Evolutionary conservation across 2,888 invertebrate species (phyloP), one percentile per base, ranked within the genome.

Genomic region (Empis stercorea): DNA sequence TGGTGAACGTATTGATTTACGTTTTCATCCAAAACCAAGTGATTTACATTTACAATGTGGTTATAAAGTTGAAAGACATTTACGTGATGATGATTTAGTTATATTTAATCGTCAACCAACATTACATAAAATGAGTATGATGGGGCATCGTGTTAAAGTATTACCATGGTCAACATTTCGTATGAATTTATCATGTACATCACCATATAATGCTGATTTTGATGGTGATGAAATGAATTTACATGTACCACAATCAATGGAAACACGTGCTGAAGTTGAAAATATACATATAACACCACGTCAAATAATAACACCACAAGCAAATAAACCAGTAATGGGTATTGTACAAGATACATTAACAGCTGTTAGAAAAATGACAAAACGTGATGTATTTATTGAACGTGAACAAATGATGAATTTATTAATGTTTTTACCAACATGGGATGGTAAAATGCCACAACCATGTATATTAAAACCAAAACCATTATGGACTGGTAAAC

Each of bases 71-170:
- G 99, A 99, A 66, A 73, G 99, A 34, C 99, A 99, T 71, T 87
- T 99, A 65, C 80, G 95, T 52, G 97, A 99, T 67, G 96, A 95
- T 51, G 99, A 99, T 72, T 76, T 95, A 53, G 92, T 99, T 15
- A 94, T 99, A 56, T 99, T 99, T 78, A 99, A 99, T 73, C 87
- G 99, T 54, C 99, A 99, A 67, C 99, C 99, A 0, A 99, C 99
- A 2, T 79, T 99, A 6, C 99, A 99, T 73, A 99, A 99, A 73
- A 99, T 99, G 99, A 92, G 92, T 83, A 99, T 99, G 99, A 99
- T 99, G 99, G 97, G 99, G 52, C 99, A 99, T 73, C 81, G 91
- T 60, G 92, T 92, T 0, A 89, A 91, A 68, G 95, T 99, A 10
- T 72, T 99, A 48, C 99, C 99, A 0, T 99, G 99, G 99, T 99